Base-by-base conservation (phyloP, 2,888 invertebrate species). In the Eumerus sabulonum region DNA sequence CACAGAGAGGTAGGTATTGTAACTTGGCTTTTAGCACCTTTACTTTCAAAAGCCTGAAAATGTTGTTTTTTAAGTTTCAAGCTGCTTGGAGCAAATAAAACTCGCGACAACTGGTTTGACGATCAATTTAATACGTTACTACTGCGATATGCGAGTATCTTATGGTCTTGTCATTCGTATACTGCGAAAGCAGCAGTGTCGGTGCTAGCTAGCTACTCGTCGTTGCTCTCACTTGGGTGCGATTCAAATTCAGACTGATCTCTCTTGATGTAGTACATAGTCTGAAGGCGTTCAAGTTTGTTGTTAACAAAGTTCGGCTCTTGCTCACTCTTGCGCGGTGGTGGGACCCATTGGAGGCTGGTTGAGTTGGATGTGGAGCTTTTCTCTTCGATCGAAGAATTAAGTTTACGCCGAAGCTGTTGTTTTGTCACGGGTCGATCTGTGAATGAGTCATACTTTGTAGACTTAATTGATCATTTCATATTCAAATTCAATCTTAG, bases 171-270 rank as follows among this genome's bases (percentile, higher is more conserved):
- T 40, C 40, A 40, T n/a, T 36, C 71, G 59, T 18, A 45, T 54
- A 76, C 66, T 72, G 27, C 27, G 27, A 27, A 4, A 27, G 27
- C 27, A 27, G 27, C 27, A 27, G 27, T 27, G 2, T 60, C 48
- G 71, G 48, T 48, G 50, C 54, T 38, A 60, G 51, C 53, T 19
- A 60, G 51, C 73, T 73, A 48, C 54, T 62, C 57, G 51, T 63
- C 48, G 50, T 63, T 59, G 62, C 19, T 73, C 73, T 51, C 56
- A 73, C 79, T 74, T 60, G 64, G 45, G 68, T 74, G 79, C 68
- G 74, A 64, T 51, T 73, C 79, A 59, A 74, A 64, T 70, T 70
- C 64, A 60, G 59, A 79, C 79, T 79, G 79, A 79, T 68, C 57
- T 60, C 18, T 19, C 47, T 77, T 40, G 40, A n/a, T 40, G 40